Conservation (phyloP, 2,888 invertebrate species). For the Dorcus parallelipipedus region DNA sequence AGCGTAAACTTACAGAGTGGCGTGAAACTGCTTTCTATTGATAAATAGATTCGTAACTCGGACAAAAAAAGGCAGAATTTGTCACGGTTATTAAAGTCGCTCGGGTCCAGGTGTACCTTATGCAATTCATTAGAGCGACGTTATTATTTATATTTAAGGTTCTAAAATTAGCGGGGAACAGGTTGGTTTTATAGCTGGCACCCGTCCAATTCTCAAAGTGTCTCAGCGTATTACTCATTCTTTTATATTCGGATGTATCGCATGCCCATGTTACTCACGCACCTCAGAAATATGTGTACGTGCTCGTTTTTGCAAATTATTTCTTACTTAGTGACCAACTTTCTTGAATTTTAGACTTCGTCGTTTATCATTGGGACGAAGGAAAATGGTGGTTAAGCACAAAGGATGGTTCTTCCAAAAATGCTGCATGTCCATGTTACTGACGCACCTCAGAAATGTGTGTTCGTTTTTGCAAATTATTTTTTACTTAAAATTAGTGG, state of each 20-base stretch:
- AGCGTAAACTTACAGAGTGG: neutral
- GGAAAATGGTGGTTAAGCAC: no score
- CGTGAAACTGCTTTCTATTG: neutral
- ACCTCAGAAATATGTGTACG: constrained; percentile 8
- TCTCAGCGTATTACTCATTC: constrained; percentile 12
- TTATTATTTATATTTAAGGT: constrained; percentile 17
- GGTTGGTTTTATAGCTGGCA: constrained; percentile 15
- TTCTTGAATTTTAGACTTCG: neutral
- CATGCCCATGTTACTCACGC: constrained; percentile 9
- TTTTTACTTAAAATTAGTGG: constrained; percentile 5
- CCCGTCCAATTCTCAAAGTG: constrained; percentile 3
- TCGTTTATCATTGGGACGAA: neutral
- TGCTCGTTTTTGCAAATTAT: constrained; percentile 4
- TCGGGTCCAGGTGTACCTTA: constrained; percentile 13
- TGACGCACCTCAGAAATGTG: constrained; percentile 14
- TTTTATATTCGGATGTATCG: neutral
- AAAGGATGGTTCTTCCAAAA: no score
- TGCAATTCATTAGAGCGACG: constrained; percentile 18
- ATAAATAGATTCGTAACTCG: neutral
- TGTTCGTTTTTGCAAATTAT: constrained; percentile 4
- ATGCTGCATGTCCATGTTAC: constrained; percentile 1
- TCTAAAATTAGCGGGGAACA: constrained; percentile 12
- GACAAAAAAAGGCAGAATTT: neutral
- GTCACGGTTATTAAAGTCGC: neutral
- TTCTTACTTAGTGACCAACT: constrained; percentile 10